Conservation (phyloP, 2,113 vertebrate species). For the Phalacrocorax pelagicus region DNA sequence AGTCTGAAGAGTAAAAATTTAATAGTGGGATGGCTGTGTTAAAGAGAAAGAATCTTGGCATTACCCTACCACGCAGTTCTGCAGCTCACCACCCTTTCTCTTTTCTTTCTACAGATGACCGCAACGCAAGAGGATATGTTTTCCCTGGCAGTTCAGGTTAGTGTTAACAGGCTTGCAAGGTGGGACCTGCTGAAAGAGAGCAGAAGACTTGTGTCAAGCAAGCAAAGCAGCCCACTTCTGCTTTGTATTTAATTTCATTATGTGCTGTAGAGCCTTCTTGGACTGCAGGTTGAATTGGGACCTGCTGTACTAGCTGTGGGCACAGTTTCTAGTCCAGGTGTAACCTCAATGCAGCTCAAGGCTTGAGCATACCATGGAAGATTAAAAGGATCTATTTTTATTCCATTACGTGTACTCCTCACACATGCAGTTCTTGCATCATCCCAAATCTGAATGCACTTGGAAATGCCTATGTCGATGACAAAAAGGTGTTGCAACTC, state of each 20-base stretch:
- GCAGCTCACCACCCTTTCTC: not conserved
- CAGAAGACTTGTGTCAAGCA: not conserved
- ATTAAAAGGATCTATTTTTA: not conserved
- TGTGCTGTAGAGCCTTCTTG: not conserved
- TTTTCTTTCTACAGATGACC: constrained; percentile 24
- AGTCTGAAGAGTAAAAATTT: not conserved
- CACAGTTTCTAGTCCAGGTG: not conserved
- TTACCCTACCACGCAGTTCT: not conserved
- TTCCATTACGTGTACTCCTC: not conserved
- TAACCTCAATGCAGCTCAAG: not conserved
- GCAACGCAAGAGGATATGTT: not conserved
- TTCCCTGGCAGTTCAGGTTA: constrained; percentile 51
- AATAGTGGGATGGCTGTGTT: not conserved
- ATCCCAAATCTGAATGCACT: not conserved
- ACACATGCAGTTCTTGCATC: not conserved
- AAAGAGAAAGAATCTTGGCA: not conserved
- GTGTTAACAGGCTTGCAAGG: not conserved
- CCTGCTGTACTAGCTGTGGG: not conserved
- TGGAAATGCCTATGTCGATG: not conserved
- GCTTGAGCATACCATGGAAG: not conserved
- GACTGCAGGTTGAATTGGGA: not conserved
- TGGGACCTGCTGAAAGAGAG: not conserved
- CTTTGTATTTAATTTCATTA: not conserved
- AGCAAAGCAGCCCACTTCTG: not conserved
- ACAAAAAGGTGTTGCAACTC: not conserved